Evolutionary conservation across 2,888 invertebrate genomes (phyloP).

Genomic region (Lycocerus yunnanus): DNA sequence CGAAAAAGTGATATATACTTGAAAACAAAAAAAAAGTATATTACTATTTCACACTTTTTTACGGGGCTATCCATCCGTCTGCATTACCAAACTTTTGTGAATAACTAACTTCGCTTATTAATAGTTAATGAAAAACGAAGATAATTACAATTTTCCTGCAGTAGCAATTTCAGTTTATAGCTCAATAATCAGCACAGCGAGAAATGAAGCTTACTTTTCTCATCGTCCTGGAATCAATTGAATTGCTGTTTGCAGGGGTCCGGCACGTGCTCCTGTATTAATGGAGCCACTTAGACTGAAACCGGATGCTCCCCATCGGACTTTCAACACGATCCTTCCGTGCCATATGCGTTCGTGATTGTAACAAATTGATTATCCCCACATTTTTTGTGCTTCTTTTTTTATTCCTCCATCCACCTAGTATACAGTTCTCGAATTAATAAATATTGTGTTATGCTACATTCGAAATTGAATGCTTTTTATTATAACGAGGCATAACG

Average conservation of each 20-base stretch:
- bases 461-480: background rate
- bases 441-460: background rate
- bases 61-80: background rate
- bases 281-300: slow-evolving; percentile 32
- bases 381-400: background rate
- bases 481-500: background rate
- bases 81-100: background rate
- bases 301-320: slow-evolving; percentile 24
- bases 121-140: background rate
- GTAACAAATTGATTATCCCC: slow-evolving; percentile 26
- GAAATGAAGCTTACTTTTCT: slow-evolving; percentile 7
- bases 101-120: background rate
- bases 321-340: slow-evolving; percentile 16
- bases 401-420: background rate
- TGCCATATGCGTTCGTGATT: slow-evolving; percentile 25
- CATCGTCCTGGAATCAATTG: slow-evolving; percentile 55
- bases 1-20: background rate
- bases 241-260: slow-evolving; percentile 21
- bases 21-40: background rate
- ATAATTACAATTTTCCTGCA: background rate
- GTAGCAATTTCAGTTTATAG: slow-evolving; percentile 7
- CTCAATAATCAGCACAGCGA: slow-evolving; percentile 6
- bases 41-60: background rate
- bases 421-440: background rate
- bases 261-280: slow-evolving; percentile 33